Percentiles rank a stretch among this genome's conserved stretches.
Evolutionary conservation across 64 coral and sea anemone species (phyloP).

Genomic region (Actinia tenebrosa): DNA sequence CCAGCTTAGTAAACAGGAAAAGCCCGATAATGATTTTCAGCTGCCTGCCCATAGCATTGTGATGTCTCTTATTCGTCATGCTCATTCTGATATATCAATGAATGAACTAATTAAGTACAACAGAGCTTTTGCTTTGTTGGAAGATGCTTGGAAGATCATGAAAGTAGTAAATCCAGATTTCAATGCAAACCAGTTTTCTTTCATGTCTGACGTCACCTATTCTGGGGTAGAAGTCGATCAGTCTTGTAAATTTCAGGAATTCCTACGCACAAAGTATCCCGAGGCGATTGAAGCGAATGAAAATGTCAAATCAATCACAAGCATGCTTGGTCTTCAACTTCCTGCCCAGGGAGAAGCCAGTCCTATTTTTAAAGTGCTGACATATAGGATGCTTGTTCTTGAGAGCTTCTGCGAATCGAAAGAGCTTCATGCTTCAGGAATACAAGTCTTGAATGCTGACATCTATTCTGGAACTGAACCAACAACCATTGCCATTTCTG

Average conservation of each 20-base stretch:
- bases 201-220: slow-evolving; percentile 15
- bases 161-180: slow-evolving; percentile 9
- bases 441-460: not conserved
- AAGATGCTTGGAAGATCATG: slow-evolving; percentile 5
- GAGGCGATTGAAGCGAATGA: not conserved
- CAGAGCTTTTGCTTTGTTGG: not conserved
- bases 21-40: not conserved
- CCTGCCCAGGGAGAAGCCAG: not conserved
- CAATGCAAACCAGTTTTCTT: not conserved
- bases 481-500: not conserved
- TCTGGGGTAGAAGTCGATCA: slow-evolving; percentile 6
- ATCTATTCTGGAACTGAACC: slow-evolving; percentile 13
- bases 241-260: slow-evolving; percentile 21
- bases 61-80: slow-evolving; percentile 2
- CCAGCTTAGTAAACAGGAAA: not conserved
- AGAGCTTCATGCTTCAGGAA: slow-evolving; percentile 10
- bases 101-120: not conserved
- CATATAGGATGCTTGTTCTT: not conserved
- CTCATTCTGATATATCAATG: slow-evolving; percentile 11
- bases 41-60: not conserved
- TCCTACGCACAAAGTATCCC: not conserved
- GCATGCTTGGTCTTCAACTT: not conserved
- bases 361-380: slow-evolving; percentile 7
- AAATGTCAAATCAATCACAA: not conserved
- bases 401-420: slow-evolving; percentile 7